These are phyloP conservation scores for Orthonychiurus folsomi DNA, from an alignment of 2,888 invertebrate species.

Conservation along the genomic window DNA sequence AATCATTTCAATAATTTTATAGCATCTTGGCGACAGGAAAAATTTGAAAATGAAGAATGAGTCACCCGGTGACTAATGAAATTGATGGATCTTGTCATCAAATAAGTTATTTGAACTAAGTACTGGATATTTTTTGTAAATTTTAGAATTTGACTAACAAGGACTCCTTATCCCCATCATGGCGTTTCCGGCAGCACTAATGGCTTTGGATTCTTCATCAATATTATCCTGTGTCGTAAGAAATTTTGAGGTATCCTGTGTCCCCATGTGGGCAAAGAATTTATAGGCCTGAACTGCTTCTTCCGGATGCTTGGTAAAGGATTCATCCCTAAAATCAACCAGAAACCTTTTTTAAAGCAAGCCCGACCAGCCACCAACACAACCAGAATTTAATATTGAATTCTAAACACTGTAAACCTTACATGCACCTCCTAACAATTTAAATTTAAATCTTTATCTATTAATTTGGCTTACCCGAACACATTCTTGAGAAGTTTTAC, in stretches of 20 bases:
- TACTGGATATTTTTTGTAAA: neutral
- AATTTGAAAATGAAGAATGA: too few species aligned
- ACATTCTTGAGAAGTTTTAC: conserved; percentile 66
- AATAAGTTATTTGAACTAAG: neutral
- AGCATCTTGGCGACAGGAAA: too few species aligned
- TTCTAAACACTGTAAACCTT: neutral
- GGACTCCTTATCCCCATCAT: neutral
- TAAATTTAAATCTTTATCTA: too few species aligned
- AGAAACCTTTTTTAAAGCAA: too few species aligned
- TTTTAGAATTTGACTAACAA: neutral
- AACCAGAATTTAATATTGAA: neutral
- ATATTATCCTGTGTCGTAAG: conserved; percentile 63
- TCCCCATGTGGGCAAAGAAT: conserved; percentile 78
- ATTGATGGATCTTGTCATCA: too few species aligned
- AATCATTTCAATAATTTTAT: too few species aligned
- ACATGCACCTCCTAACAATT: too few species aligned
- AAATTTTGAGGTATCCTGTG: conserved; percentile 71
- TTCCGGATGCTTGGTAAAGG: conserved; percentile 79
- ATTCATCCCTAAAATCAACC: conserved; percentile 53
- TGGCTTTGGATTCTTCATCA: conserved; percentile 71
- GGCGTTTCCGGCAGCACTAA: conserved; percentile 54
- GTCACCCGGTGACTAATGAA: too few species aligned
- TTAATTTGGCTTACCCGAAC: conserved; percentile 57
- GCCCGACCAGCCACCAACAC: too few species aligned
- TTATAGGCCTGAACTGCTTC: conserved; percentile 85